Evolutionary conservation across 2,113 vertebrate genomes (phyloP), one percentile per base, ranked within the genome.

Genomic region (Leptobrachium ailaonicum): DNA sequence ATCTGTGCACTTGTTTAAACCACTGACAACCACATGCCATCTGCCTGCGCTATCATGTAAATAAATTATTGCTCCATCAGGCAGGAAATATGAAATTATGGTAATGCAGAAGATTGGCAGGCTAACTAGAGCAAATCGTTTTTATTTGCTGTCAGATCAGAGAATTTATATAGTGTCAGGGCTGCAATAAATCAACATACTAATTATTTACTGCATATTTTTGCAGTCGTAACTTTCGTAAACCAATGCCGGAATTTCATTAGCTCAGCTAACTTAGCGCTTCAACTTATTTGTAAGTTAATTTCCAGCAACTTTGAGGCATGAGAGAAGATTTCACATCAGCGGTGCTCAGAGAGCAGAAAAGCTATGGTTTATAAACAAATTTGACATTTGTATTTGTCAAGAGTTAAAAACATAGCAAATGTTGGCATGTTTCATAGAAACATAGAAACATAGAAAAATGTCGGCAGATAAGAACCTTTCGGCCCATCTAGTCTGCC

Each of bases 101-200:
- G 20, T 62, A 78, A 78, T 78, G 56, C 62, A 63, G 58, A 71
- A 71, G 54, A 78, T 78, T 78, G 43, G 76, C 42, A 1, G 42
- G n/a, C 50, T 72, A 53, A 41, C 47, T 73, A 41, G 58, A 41
- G 50, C 71, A 73, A 64, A 63, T 71, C 58, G 60, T 63, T 71
- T 77, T 60, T 53, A 66, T 63, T 20, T 41, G 68, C 44, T 78
- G 67, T 78, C 67, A 62, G 3, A 78, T 50, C n/a, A 14, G 43
- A 41, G 43, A 14, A 71, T 78, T 41, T 63, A 56, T 69, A 64
- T 41, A 58, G 50, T 44, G 58, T 58, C 43, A 50, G 40, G 43
- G 54, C 44, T 6, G 11, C 56, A 78, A 78, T 78, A 4, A 43
- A 78, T 78, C 67, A 78, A n/a, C 67, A 70, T 78, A 5, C 60